Evolutionary conservation across 30 jellyfish, hydroid and myxozoan species (phyloP).

Genomic region (Pseudorhiza aurosa): DNA sequence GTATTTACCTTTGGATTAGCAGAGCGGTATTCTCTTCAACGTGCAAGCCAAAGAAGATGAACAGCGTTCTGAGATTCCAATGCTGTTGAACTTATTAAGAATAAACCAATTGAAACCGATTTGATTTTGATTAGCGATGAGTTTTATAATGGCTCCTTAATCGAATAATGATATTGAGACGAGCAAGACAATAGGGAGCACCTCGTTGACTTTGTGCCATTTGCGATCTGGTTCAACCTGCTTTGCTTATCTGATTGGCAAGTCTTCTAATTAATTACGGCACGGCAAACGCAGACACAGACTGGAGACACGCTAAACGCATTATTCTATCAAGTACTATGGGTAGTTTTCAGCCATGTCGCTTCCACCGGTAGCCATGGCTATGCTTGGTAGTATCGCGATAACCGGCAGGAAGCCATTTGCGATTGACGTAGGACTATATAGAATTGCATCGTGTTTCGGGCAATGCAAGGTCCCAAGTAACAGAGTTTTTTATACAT

Average conservation of each 20-base stretch:
- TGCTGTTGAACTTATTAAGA: neutral
- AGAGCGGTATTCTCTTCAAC: neutral
- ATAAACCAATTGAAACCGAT: constrained; percentile 30
- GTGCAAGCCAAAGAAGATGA: neutral
- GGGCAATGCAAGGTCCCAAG: too few species aligned
- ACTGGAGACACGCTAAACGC: constrained; percentile 60
- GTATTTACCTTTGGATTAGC: too few species aligned
- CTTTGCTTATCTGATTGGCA: constrained; percentile 41
- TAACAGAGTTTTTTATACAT: too few species aligned
- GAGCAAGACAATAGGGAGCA: neutral
- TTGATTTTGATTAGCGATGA: constrained; percentile 38
- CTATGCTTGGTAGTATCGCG: too few species aligned
- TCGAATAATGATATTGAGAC: constrained; percentile 42
- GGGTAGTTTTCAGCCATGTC: too few species aligned
- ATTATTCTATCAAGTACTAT: neutral
- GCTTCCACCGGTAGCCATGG: too few species aligned
- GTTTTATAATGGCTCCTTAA: constrained; percentile 17
- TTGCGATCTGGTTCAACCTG: constrained; percentile 27
- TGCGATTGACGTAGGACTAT: too few species aligned
- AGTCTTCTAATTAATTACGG: constrained; percentile 14
- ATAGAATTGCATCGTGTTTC: too few species aligned
- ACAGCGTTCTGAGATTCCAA: constrained; percentile 7
- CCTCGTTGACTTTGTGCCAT: constrained; percentile 5
- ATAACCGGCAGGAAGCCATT: too few species aligned
- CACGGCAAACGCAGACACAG: constrained; percentile 56